Percentiles rank a stretch among this genome's conserved stretches.
Conservation (phyloP, 2,113 vertebrate genomes). For the Aspiorhynchus laticeps region DNA sequence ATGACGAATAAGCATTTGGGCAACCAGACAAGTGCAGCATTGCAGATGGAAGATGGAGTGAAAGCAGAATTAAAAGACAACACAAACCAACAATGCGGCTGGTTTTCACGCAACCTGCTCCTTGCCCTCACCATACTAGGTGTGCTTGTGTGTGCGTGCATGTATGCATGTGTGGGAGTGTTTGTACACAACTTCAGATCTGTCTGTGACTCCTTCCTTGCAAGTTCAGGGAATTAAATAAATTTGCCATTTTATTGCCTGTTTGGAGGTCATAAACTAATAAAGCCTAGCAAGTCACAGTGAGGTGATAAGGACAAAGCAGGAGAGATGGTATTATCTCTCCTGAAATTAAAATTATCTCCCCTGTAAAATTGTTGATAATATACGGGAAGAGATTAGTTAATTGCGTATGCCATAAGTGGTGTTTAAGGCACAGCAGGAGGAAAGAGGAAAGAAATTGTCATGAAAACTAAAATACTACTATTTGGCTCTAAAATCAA, state of each 20-base stretch:
- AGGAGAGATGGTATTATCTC: background rate
- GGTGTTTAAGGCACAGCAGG: background rate
- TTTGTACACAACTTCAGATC: background rate
- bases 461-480: background rate
- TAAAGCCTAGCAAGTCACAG: background rate
- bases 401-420: background rate
- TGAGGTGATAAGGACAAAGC: background rate
- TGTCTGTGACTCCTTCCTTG: background rate
- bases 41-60: constrained; percentile 64
- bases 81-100: constrained; percentile 69
- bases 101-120: constrained; percentile 75
- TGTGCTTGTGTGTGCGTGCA: constrained; percentile 46
- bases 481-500: background rate
- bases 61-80: constrained; percentile 66
- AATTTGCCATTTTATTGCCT: background rate
- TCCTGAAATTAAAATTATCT: too few species aligned
- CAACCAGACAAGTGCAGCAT: constrained; percentile 69
- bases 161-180: background rate
- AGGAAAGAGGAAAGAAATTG: background rate
- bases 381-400: background rate
- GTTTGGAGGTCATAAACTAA: constrained; percentile 1
- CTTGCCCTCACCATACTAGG: constrained; percentile 79
- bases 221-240: background rate
- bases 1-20: constrained; percentile 74
- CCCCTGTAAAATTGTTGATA: background rate